Base-by-base conservation (phyloP, 2,113 vertebrate genomes). In the Phrynosoma blainvillii region DNA sequence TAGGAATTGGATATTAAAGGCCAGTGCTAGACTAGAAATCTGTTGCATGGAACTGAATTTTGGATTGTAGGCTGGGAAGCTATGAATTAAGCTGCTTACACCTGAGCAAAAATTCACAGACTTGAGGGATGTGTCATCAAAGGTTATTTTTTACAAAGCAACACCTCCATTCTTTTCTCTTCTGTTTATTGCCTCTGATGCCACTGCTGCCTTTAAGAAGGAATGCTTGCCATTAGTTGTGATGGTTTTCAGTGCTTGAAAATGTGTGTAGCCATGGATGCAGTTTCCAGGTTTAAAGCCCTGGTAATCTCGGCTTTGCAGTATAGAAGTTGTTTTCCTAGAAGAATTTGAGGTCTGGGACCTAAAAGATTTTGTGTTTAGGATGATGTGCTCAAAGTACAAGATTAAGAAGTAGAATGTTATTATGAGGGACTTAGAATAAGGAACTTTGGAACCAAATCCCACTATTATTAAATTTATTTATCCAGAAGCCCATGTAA, bases 221-320 rank as follows among this genome's bases (percentile, higher is more conserved):
- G 23, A 84, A 59, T 54, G 82, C 82, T 73, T 84, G 68, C n/a
- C 70, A 74, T 84, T 73, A 84, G 68, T 32, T 84, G 82, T 56
- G 47, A 47, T 32, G 74, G 82, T 84, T 84, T 74, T 84, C 32
- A 36, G 47, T 25, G n/a, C 82, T 84, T 74, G 70, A 84, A 84
- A 52, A 84, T 56, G 70, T 56, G 82, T 74, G 82, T 74, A 74
- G 32, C 82, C n/a, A 84, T 84, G 70, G 70, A 84, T 70, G 74
- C 82, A 13, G 18, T 20, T 56, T 52, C 82, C 30, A 32, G 70
- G n/a, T 54, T 84, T 36, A 74, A 73, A 73, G 70, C n/a, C 70
- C 82, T 59, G 70, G 70, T 23, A 20, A 59, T 84, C 47, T 84
- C 59, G 21, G 27, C 36, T 82, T 5, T 25, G 59, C 66, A 66